These are phyloP conservation scores for Pseudorhiza aurosa DNA, from an alignment of 30 jellyfish, hydroid and myxozoan genomes.

Conservation along the genomic window DNA sequence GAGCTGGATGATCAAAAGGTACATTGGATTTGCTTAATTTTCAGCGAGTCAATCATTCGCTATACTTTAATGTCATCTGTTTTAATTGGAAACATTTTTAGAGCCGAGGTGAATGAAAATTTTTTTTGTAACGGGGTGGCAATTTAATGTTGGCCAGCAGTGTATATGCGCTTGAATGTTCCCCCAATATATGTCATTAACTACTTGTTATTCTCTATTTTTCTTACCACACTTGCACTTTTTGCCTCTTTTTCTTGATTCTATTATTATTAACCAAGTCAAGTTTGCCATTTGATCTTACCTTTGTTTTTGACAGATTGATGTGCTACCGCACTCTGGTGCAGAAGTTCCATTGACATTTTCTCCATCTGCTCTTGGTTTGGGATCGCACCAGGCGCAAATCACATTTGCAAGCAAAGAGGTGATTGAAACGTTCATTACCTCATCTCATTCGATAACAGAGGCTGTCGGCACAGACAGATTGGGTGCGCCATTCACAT, in stretches of 20 bases:
- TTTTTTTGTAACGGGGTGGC: too few relatives aligned
- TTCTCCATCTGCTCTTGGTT: slow-evolving; percentile 81
- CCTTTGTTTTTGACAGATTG: slow-evolving; percentile 23
- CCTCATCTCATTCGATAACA: neutral
- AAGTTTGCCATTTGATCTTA: too few relatives aligned
- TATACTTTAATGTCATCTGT: too few relatives aligned
- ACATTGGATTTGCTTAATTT: too few relatives aligned
- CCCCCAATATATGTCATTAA: neutral
- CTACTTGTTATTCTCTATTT: neutral
- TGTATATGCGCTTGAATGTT: too few relatives aligned
- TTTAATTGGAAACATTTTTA: too few relatives aligned
- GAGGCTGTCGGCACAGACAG: neutral
- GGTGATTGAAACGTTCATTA: slow-evolving; percentile 1
- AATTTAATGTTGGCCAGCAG: too few relatives aligned
- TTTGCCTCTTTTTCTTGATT: too few relatives aligned
- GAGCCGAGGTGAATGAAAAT: too few relatives aligned
- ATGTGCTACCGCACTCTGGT: slow-evolving; percentile 73
- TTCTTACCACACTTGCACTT: neutral
- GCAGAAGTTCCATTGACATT: slow-evolving; percentile 79
- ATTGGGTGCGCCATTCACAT: neutral
- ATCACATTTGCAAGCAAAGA: slow-evolving; percentile 53
- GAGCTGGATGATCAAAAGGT: slow-evolving; percentile 56
- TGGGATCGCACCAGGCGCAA: slow-evolving; percentile 73
- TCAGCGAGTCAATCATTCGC: too few relatives aligned
- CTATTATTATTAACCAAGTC: too few relatives aligned